Base-by-base conservation (phyloP, 2,113 vertebrate species). In the Passer montanus region DNA sequence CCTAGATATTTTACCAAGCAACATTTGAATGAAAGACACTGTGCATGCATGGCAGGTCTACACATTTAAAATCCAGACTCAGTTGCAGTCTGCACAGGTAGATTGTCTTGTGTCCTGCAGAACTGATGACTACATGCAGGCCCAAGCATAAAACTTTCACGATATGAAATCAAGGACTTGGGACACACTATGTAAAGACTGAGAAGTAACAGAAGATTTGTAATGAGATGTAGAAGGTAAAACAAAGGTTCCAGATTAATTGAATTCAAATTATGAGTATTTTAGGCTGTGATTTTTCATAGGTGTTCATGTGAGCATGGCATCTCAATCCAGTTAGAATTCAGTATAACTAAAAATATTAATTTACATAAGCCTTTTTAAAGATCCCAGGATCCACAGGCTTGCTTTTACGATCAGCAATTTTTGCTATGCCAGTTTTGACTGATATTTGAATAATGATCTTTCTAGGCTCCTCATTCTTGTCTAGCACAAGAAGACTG, bases 101-200 rank as follows among this genome's bases (percentile, higher is more conserved):
- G 58, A 18, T 5, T 30, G 8, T 11, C 10, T 35, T 3, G 1
- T 33, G 27, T 52, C 3, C 59, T 30, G 28, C 7, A 50, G 23
- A 13, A 13, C 6, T 3, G 1, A 6, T 33, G 12, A 46, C 30
- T 24, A 9, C 1, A 2, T 22, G 44, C 30, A 74, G 37, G 39
- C 11, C 50, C 56, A 83, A 59, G 26, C 0, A 26, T 15, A 33
- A 3, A 44, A 4, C 2, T 28, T 44, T 31, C 15, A 6, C 10
- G 18, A 1, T 20, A 28, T 5, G 2, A 39, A 62, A 81, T n/a
- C 30, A 67, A 77, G 31, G 11, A 20, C 10, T 52, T 31, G 8
- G 21, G 35, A 6, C 7, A 55, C 11, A 11, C 27, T 67, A 5
- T n/a, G 8, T 1, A n/a, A 50, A 77, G 35, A 35, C 9, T 69